Conservation (phyloP, 35 echinoderm and acorn worm species). For the Ophioderma brevispina region DNA sequence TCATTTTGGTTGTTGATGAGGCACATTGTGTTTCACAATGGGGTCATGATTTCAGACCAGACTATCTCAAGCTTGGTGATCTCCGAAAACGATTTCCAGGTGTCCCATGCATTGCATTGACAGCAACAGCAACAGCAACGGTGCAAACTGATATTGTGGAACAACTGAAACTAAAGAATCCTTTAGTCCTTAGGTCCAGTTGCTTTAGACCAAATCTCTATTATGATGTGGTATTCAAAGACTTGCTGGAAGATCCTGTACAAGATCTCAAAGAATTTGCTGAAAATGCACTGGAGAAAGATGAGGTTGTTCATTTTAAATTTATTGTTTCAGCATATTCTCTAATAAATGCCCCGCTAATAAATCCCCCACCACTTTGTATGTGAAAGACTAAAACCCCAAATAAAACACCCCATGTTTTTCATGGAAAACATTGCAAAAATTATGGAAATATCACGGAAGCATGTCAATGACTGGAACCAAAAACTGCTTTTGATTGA, state of each 20-base stretch:
- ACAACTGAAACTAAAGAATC: constrained; percentile 57
- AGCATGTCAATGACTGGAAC: no score
- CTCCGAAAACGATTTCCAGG: constrained; percentile 58
- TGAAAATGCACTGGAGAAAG: constrained; percentile 52
- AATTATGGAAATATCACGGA: no score
- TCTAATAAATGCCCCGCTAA: no score
- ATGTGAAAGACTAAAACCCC: no score
- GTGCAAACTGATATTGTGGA: constrained; percentile 81
- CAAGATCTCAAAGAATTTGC: constrained; percentile 84
- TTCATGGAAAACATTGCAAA: no score
- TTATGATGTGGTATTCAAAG: constrained; percentile 91
- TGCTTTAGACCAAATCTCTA: constrained; percentile 90
- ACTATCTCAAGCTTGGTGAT: constrained; percentile 88
- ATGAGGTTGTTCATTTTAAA: no score
- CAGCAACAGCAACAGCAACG: constrained; percentile 80
- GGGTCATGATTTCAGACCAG: constrained; percentile 98
- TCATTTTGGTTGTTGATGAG: constrained; percentile 89
- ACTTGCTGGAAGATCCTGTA: constrained; percentile 79
- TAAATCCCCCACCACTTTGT: no score
- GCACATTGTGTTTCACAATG: constrained; percentile 99
- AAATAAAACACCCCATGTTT: no score
- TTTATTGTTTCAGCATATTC: no score
- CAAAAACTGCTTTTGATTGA: no score
- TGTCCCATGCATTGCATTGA: constrained; percentile 86
- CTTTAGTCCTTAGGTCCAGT: constrained; percentile 65